These are phyloP conservation scores for Dasypus novemcinctus DNA, from an alignment of 2,113 vertebrate species.

Conservation along the genomic window DNA sequence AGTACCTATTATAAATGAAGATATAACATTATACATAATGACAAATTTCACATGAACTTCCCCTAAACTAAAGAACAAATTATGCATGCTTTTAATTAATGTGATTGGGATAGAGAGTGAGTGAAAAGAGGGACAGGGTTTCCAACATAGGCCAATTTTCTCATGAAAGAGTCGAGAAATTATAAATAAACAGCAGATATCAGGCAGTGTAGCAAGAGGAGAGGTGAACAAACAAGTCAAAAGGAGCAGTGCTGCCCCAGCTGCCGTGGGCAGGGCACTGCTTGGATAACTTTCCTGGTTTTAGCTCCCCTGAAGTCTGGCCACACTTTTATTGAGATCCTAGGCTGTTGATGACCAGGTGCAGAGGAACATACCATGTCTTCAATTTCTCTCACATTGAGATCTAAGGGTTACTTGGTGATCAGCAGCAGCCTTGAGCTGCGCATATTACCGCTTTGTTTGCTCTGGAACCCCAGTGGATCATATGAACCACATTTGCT, in stretches of 20 bases:
- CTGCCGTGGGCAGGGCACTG: neutral
- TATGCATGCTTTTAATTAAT: neutral
- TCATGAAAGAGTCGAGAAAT: neutral
- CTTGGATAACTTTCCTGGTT: too few relatives aligned
- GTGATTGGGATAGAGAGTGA: too few relatives aligned
- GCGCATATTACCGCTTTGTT: neutral
- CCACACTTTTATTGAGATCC: neutral
- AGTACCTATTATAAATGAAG: neutral
- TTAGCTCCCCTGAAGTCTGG: neutral
- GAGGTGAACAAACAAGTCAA: too few relatives aligned
- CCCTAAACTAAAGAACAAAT: neutral
- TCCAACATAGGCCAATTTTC: neutral
- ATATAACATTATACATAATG: neutral
- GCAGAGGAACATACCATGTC: too few relatives aligned
- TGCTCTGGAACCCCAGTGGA: neutral
- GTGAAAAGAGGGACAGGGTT: neutral
- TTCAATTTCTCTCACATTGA: neutral
- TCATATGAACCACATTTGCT: neutral
- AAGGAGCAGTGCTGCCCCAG: neutral
- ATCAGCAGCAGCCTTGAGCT: neutral
- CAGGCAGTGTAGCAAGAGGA: neutral
- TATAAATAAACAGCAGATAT: neutral
- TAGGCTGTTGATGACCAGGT: neutral
- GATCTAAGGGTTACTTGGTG: neutral
- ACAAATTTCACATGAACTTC: neutral